Conservation (phyloP, 2,797 vertebrate genomes). For the Ctenosaura bakeri region DNA sequence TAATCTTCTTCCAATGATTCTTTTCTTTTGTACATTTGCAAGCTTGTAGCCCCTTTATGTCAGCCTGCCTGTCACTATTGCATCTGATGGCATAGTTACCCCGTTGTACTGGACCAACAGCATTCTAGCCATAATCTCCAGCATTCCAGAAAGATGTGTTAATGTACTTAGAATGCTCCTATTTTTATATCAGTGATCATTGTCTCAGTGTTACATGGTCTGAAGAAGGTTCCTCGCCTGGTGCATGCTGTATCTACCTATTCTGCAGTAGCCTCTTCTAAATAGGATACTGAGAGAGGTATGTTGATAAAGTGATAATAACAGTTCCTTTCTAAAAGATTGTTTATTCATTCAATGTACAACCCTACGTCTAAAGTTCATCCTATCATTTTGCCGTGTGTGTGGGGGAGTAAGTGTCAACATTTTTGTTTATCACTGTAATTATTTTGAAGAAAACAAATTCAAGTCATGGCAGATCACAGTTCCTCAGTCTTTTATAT, state of each 20-base stretch:
- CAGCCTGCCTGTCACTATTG: no score
- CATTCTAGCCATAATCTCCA: no score
- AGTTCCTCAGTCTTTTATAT: background rate
- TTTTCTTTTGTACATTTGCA: no score
- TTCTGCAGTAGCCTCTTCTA: background rate
- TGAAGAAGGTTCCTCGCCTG: background rate
- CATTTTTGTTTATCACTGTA: background rate
- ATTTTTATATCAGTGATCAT: background rate
- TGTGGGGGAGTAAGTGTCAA: background rate
- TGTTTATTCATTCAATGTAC: background rate
- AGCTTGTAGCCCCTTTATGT: no score
- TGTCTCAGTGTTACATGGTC: background rate
- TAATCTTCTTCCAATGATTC: no score
- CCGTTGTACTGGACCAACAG: no score
- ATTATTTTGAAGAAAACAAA: background rate
- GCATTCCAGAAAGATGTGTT: background rate
- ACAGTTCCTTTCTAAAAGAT: background rate
- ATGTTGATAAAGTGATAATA: background rate
- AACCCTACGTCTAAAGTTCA: background rate
- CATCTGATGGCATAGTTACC: no score
- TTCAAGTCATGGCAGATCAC: background rate
- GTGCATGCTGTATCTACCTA: background rate
- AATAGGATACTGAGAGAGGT: background rate
- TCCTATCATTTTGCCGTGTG: background rate
- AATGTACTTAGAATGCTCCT: background rate